Base-by-base conservation (phyloP, 2,888 invertebrate species). In the Acronicta alni region DNA sequence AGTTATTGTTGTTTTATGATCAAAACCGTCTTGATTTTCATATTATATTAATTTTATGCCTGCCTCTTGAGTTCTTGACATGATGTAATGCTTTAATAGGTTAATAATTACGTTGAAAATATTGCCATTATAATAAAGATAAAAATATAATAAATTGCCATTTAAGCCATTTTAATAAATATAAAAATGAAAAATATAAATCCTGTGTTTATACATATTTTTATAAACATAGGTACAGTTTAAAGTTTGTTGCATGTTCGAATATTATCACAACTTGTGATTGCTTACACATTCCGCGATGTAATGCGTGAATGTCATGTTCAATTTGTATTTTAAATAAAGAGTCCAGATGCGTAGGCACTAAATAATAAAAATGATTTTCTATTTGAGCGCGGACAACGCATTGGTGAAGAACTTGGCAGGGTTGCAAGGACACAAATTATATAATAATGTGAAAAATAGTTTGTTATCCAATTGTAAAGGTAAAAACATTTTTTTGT, bases 381-480 rank as follows among this genome's bases (percentile, higher is more conserved):
- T 69, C 77, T 79, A 79, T 81, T 81, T 77, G 66, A 67, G 75
- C 54, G n/a, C 48, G 45, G 73, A 78, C 83, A 82, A 72, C 86
- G 69, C 87, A 89, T 81, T 72, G 68, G 65, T 52, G 60, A 77
- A 84, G 89, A 83, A 89, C 89, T 90, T 89, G 90, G 91, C 90
- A 86, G 69, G 72, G 61, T 62, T 59, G 77, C 90, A 85, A 90
- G 89, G 89, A 82, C 89, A 72, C 67, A 76, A 79, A 73, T 75
- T 62, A 76, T 72, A 81, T 86, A 66, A 70, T 70, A 52, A 55
- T 61, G 51, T 57, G 58, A 78, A 62, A 73, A 75, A 51, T 38
- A 65, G 67, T 66, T 48, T 67, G 66, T 69, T 75, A 65, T 61
- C 45, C 66, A 59, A 71, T 67, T 59, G 59, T 61, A 62, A 61